These are phyloP conservation scores for Hecatera dysodea DNA, from an alignment of 2,888 invertebrate genomes.

Conservation along the genomic window DNA sequence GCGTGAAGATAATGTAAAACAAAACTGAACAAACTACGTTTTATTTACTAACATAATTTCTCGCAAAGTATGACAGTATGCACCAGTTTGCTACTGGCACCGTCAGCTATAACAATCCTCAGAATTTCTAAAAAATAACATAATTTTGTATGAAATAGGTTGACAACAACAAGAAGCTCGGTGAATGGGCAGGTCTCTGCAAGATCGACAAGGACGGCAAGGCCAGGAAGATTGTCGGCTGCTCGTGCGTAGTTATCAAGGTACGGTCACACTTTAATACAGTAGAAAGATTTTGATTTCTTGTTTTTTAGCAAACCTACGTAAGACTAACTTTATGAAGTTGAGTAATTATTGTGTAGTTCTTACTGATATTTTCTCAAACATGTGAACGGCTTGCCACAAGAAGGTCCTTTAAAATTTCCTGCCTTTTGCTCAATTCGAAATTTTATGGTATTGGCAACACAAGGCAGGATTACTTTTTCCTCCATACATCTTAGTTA, in stretches of 20 bases:
- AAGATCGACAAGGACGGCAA: constrained; percentile 99
- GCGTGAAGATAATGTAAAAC: not conserved
- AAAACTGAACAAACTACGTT: not conserved
- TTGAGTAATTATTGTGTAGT: too few species aligned
- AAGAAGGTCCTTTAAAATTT: too few species aligned
- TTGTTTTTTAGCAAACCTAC: too few species aligned
- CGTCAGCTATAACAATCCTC: not conserved
- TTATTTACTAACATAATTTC: not conserved
- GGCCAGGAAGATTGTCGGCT: constrained; percentile 99
- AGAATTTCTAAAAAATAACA: not conserved
- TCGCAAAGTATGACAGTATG: not conserved
- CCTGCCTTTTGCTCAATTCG: too few species aligned
- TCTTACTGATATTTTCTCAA: too few species aligned
- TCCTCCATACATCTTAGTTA: too few species aligned
- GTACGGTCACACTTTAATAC: constrained; percentile 83
- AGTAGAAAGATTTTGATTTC: not conserved
- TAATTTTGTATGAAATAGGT: constrained; percentile 88
- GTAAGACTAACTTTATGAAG: too few species aligned
- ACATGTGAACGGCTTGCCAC: too few species aligned
- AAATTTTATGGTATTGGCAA: too few species aligned
- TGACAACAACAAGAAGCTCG: constrained; percentile 99
- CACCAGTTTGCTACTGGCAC: not conserved
- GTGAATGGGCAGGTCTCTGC: constrained; percentile 99
- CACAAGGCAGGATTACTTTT: too few species aligned
- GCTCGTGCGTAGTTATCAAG: constrained; percentile 99